These are phyloP conservation scores for Polymixis flavicincta DNA, from an alignment of 2,888 invertebrate genomes.

Conservation along the genomic window DNA sequence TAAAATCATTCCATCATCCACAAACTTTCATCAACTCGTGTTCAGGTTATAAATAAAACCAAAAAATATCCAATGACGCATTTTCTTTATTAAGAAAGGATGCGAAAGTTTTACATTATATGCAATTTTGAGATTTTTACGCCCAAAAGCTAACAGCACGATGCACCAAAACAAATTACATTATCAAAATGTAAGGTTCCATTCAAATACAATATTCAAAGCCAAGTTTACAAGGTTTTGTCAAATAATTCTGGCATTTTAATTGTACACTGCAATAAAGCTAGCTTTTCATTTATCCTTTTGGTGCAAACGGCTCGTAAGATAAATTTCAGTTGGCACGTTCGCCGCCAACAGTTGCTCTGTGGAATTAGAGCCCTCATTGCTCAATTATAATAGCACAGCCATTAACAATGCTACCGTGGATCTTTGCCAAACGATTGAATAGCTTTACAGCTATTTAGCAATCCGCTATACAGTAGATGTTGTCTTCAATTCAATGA, in stretches of 20 bases:
- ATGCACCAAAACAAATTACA: slow-evolving; percentile 70
- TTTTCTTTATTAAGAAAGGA: slow-evolving; percentile 85
- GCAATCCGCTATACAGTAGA: slow-evolving; percentile 65
- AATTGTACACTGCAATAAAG: slow-evolving; percentile 44
- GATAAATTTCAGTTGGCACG: slow-evolving; percentile 67
- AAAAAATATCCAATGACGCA: slow-evolving; percentile 74
- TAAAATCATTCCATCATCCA: not conserved
- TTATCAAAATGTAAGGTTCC: slow-evolving; percentile 40
- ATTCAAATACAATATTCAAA: slow-evolving; percentile 53
- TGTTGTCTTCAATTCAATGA: slow-evolving; percentile 69
- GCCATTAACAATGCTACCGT: slow-evolving; percentile 82
- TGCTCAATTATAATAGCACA: slow-evolving; percentile 81
- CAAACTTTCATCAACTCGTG: not conserved
- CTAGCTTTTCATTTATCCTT: slow-evolving; percentile 54
- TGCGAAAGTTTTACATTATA: slow-evolving; percentile 81
- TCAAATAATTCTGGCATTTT: slow-evolving; percentile 48
- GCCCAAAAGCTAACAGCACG: slow-evolving; percentile 72
- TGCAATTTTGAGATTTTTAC: slow-evolving; percentile 80
- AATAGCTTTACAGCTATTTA: slow-evolving; percentile 70
- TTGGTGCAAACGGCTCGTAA: slow-evolving; percentile 71
- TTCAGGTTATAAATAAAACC: slow-evolving; percentile 49
- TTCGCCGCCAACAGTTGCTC: slow-evolving; percentile 64
- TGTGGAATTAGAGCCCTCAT: slow-evolving; percentile 66
- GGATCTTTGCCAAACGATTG: slow-evolving; percentile 77
- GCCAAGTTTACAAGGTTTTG: slow-evolving; percentile 52